Conservation (phyloP, 1,140 invertebrate species). For the Propsilocerus akamusi region DNA sequence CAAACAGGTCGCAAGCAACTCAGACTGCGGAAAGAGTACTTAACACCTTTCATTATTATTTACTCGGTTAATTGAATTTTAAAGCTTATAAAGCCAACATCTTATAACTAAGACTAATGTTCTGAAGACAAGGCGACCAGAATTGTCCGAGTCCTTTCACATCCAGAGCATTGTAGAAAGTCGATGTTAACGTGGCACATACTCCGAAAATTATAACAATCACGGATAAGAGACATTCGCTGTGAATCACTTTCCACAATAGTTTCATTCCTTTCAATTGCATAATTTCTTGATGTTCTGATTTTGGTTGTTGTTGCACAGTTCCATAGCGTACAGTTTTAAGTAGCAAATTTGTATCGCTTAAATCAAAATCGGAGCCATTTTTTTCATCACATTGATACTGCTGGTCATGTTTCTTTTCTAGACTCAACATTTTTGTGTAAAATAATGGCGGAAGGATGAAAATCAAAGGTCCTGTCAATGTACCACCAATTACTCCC, state of each 20-base stretch:
- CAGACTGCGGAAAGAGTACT: too few species aligned
- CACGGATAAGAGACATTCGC: slow-evolving; percentile 13
- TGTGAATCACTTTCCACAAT: slow-evolving; percentile 13
- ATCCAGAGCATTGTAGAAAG: slow-evolving; percentile 15
- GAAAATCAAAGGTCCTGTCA: slow-evolving; percentile 69
- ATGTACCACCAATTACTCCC: slow-evolving; percentile 64
- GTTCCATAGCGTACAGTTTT: not conserved
- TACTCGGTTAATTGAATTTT: not conserved
- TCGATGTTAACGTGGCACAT: slow-evolving; percentile 19
- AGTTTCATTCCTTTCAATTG: slow-evolving; percentile 5
- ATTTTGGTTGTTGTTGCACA: too few species aligned
- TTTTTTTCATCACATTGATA: not conserved
- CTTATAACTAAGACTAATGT: not conserved
- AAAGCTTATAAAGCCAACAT: too few species aligned
- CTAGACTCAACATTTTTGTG: slow-evolving; percentile 31
- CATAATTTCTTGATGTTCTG: not conserved
- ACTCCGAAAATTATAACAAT: slow-evolving; percentile 18
- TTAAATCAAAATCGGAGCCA: not conserved
- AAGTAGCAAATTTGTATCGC: not conserved
- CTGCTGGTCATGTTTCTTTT: slow-evolving; percentile 14
- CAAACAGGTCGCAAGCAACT: too few species aligned
- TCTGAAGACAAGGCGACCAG: not conserved
- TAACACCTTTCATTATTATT: not conserved
- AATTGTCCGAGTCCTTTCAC: not conserved
- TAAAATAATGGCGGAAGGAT: slow-evolving; percentile 74